Conservation (phyloP, 2,797 vertebrate genomes). For the Siniperca obscura region DNA sequence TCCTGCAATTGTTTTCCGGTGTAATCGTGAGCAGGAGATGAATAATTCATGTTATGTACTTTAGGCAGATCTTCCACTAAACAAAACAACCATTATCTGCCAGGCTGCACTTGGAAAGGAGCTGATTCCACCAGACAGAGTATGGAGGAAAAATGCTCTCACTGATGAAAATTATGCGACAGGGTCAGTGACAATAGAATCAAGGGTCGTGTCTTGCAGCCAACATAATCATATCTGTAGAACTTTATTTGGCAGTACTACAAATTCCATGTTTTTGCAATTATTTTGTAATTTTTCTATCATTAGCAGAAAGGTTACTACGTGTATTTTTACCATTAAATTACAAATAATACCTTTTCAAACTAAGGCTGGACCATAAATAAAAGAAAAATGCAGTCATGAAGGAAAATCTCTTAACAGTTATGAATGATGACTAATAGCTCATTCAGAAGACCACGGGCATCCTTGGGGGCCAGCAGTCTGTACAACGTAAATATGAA, state of each 20-base stretch:
- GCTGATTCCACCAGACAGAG: constrained; percentile 55
- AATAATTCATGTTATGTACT: constrained; percentile 81
- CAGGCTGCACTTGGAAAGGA: constrained; percentile 69
- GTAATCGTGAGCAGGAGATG: constrained; percentile 66
- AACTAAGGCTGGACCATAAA: background rate
- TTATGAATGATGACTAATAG: background rate
- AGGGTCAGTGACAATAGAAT: background rate
- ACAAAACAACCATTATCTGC: constrained; percentile 82
- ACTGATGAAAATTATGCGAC: constrained; percentile 31
- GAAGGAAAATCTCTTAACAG: background rate
- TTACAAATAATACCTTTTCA: background rate
- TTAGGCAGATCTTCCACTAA: constrained; percentile 72
- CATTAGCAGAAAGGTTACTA: background rate
- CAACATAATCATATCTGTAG: background rate
- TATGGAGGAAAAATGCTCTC: constrained; percentile 30
- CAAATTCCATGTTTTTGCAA: background rate
- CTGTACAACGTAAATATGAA: background rate
- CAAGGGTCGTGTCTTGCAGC: background rate
- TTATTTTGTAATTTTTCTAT: background rate
- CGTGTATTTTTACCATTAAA: background rate
- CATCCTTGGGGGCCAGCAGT: background rate
- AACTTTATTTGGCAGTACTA: background rate
- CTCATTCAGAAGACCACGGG: background rate
- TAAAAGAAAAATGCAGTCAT: background rate
- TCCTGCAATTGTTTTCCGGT: constrained; percentile 71